Percentiles rank a stretch among this genome's conserved stretches.
Evolutionary conservation across 2,888 invertebrate species (phyloP).

Genomic region (Andrena camellia): DNA sequence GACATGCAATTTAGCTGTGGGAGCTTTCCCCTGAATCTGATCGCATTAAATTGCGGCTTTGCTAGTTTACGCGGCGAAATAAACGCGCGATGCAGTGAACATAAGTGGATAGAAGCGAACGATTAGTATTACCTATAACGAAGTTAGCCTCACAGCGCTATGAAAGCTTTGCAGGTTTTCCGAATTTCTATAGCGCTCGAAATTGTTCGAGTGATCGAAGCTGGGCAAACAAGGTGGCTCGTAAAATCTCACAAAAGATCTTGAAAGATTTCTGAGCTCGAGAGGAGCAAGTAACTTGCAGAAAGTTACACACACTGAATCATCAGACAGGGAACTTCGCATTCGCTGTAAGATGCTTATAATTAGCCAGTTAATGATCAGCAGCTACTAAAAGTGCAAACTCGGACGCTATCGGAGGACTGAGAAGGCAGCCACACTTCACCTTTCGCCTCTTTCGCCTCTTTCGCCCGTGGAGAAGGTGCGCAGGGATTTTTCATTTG

Average conservation of each 20-base stretch:
- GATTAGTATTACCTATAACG: background rate
- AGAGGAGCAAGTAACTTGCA: background rate
- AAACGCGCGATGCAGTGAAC: conserved; percentile 11
- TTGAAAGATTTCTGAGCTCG: background rate
- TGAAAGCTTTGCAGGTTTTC: background rate
- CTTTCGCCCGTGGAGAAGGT: background rate
- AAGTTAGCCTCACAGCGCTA: background rate
- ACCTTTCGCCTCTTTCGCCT: background rate
- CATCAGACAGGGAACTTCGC: background rate
- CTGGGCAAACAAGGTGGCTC: too few relatives aligned
- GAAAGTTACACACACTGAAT: background rate
- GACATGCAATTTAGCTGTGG: conserved; percentile 27
- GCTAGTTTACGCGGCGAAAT: conserved; percentile 45
- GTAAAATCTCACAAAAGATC: too few relatives aligned
- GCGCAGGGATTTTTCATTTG: conserved; percentile 9
- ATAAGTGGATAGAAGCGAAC: background rate
- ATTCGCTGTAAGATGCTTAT: background rate
- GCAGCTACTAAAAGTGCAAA: conserved; percentile 2
- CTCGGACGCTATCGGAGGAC: background rate
- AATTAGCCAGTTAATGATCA: conserved; percentile 23
- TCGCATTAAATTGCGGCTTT: conserved; percentile 37
- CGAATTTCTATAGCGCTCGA: too few relatives aligned
- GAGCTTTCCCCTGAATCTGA: conserved; percentile 36
- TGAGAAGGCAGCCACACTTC: background rate
- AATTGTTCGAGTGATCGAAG: too few relatives aligned